Evolutionary conservation across 2,113 vertebrate species (phyloP).

Genomic region (Notechis scutatus): DNA sequence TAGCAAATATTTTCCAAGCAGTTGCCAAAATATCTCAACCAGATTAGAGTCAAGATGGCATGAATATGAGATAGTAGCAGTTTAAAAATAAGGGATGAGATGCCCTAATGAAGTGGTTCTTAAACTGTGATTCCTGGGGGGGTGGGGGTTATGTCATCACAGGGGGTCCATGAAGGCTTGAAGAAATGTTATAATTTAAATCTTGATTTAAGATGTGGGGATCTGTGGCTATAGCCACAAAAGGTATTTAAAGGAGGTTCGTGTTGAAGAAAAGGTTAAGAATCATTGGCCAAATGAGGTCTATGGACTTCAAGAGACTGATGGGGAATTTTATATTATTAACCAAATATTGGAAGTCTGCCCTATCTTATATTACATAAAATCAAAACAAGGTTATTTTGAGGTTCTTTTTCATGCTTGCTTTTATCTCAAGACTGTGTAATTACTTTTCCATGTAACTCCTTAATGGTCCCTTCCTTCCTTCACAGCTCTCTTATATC

Average conservation of each 20-base stretch:
- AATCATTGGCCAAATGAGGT: background rate
- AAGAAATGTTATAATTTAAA: background rate
- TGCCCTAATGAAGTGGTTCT: background rate
- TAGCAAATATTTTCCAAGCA: background rate
- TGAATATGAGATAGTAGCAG: background rate
- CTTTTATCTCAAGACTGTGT: background rate
- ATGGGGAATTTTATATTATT: background rate
- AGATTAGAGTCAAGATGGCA: background rate
- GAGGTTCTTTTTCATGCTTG: background rate
- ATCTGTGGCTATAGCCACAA: background rate
- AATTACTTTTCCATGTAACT: background rate
- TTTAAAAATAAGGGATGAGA: background rate
- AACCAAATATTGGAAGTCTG: background rate
- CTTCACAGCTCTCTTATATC: background rate
- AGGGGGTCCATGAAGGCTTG: background rate
- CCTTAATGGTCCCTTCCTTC: background rate
- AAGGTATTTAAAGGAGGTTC: background rate
- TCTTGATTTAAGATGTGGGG: background rate
- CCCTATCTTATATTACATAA: background rate
- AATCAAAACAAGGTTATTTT: background rate
- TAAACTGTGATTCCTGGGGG: background rate
- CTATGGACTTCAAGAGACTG: background rate
- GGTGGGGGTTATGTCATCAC: background rate
- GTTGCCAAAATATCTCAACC: background rate
- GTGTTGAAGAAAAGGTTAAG: background rate